These are phyloP conservation scores for Invenusta paracnida DNA, from an alignment of 2,888 invertebrate species.

Conservation along the genomic window DNA sequence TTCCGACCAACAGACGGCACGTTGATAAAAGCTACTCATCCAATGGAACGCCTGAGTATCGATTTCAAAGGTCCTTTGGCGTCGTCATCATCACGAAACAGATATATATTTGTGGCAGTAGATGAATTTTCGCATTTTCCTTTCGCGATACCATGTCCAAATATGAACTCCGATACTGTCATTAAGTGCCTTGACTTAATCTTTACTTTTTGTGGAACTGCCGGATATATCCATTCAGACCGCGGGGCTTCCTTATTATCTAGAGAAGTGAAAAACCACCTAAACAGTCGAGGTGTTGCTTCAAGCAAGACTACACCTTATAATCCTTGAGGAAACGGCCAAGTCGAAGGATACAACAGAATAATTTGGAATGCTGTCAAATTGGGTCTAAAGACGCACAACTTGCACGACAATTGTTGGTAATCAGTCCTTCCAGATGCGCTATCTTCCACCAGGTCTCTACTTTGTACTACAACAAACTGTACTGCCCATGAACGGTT, in stretches of 20 bases:
- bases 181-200: conserved; percentile 44
- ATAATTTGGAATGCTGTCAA: conserved; percentile 46
- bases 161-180: conserved; percentile 43
- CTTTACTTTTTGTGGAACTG: conserved; percentile 42
- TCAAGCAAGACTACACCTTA: conserved; percentile 45
- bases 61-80: conserved; percentile 48
- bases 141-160: conserved; percentile 46
- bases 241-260: conserved; percentile 43
- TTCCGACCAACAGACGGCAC: background rate
- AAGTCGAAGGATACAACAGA: conserved; percentile 41
- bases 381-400: conserved; percentile 37
- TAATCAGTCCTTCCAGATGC: conserved; percentile 44
- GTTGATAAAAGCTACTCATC: conserved; percentile 46
- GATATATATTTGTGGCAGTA: conserved; percentile 46
- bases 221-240: conserved; percentile 45
- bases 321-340: conserved; percentile 44
- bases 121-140: conserved; percentile 47
- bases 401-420: conserved; percentile 30
- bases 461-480: conserved; percentile 43
- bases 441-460: conserved; percentile 35
- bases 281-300: conserved; percentile 36
- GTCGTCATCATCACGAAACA: conserved; percentile 44
- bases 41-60: conserved; percentile 46
- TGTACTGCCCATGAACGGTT: conserved; percentile 40
- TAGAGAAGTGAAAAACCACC: background rate